Base-by-base conservation (phyloP, 1,140 invertebrate species). In the Radopholus similis region DNA sequence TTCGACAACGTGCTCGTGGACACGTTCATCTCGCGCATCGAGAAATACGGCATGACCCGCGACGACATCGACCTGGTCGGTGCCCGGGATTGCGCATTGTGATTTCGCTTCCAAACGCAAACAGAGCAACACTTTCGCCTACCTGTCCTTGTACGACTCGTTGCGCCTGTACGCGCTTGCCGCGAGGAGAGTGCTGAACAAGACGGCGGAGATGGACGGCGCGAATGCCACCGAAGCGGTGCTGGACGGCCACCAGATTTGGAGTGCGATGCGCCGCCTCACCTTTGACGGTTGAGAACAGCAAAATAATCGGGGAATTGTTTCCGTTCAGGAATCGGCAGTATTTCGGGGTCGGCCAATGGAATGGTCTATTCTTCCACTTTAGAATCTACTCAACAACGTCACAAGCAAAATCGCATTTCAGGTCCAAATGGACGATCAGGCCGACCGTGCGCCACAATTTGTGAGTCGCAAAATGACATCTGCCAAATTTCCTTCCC, bases 81-180 rank as follows among this genome's bases (percentile, higher is more conserved):
- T n/a, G n/a, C n/a, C n/a, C n/a, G n/a, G n/a, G n/a, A n/a, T n/a
- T n/a, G n/a, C n/a, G n/a, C n/a, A n/a, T n/a, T n/a, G n/a, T n/a
- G 49, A 63, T 11, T 35, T 40, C 8, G 26, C 21, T 37, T n/a
- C 23, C 23, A 42, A 59, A n/a, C 30, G 23, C 53, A 55, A 76
- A 37, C 57, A 80, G 80, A 42, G 65, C 3, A 82, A 81, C 63
- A 82, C 81, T 15, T 82, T 78, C 40, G 77, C 76, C 23, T 80
- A 80, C 42, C 51, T 80, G 15, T 70, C 82, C 54, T 60, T 80
- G 21, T 80, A 71, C 49, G 78, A 80, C 54, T 69, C 78, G 0
- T 30, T 80, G 34, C 72, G 73, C 56, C 64, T 80, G 21, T 82
- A 82, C 66, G 75, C 74, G 9, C 18, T 80, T 37, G 80, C 80